phyloP scores from a whole-genome alignment of 2,888 invertebrate genomes.

The Agapostemon virescens region DNA sequence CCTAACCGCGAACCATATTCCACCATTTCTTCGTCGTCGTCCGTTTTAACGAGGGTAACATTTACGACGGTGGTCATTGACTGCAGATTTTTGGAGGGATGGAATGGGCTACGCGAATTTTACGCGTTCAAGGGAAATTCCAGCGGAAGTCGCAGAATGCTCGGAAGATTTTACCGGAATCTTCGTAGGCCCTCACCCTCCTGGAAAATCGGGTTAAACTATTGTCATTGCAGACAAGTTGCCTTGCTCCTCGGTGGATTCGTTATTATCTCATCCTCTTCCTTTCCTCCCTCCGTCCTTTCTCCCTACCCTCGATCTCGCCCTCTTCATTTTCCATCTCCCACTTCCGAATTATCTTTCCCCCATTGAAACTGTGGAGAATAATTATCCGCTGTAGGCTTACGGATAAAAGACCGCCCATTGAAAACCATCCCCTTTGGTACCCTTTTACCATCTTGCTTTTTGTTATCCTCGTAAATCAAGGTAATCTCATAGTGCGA shows the following conservation, averaged over 20 bases:
- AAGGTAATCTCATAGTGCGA: conserved; percentile 72
- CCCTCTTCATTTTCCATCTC: conserved; percentile 42
- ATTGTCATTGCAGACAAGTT: conserved; percentile 60
- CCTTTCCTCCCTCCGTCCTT: conserved; percentile 19
- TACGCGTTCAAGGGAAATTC: conserved; percentile 58
- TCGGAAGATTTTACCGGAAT: conserved; percentile 69
- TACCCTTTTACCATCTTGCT: conserved; percentile 44
- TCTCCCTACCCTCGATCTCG: conserved; percentile 20
- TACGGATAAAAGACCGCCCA: conserved; percentile 74
- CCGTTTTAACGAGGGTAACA: conserved; percentile 49
- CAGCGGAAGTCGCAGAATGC: conserved; percentile 67
- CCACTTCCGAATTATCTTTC: conserved; percentile 70
- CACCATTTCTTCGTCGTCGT: conserved; percentile 39
- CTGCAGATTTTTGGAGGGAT: conserved; percentile 51
- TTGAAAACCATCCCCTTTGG: conserved; percentile 57
- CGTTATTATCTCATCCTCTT: conserved; percentile 67
- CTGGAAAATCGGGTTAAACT: conserved; percentile 67
- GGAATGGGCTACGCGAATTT: conserved; percentile 41
- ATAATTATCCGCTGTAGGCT: conserved; percentile 77
- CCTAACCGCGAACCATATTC: conserved; percentile 34
- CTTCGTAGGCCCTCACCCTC: conserved; percentile 50
- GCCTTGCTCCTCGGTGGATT: conserved; percentile 68
- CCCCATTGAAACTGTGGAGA: conserved; percentile 69
- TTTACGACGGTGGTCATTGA: conserved; percentile 58
- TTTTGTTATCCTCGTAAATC: conserved; percentile 66